Percentiles rank a stretch among this genome's conserved stretches.
Conservation (phyloP, 2,113 vertebrate species). For the Tonatia bakeri region DNA sequence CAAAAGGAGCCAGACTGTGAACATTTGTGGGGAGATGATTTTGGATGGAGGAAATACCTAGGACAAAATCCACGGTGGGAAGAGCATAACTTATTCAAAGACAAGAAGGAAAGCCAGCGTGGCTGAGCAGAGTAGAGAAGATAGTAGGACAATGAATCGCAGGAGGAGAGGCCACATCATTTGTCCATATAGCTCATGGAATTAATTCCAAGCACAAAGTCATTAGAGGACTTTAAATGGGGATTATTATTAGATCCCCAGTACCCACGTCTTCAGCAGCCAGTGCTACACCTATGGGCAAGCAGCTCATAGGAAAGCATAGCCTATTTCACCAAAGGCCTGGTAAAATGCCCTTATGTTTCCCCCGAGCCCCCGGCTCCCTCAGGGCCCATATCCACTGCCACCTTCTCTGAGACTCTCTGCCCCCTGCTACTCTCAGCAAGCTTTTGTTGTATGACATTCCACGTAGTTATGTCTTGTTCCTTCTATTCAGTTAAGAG, state of each 20-base stretch:
- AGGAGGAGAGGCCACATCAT: not conserved
- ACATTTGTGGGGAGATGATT: not conserved
- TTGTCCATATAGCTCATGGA: not conserved
- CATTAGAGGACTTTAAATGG: not conserved
- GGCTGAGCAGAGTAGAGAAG: not conserved
- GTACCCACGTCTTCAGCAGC: not conserved
- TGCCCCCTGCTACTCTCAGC: too few relatives aligned
- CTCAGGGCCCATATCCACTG: not conserved
- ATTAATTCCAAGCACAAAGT: not conserved
- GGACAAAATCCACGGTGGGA: not conserved
- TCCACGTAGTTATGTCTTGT: not conserved
- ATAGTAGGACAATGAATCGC: not conserved
- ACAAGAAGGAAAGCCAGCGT: not conserved
- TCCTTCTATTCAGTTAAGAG: not conserved
- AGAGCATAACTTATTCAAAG: not conserved
- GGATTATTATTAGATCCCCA: not conserved
- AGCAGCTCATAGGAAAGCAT: not conserved
- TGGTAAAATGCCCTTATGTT: not conserved
- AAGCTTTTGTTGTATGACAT: not conserved
- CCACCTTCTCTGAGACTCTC: not conserved
- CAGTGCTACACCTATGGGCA: not conserved
- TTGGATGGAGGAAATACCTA: not conserved
- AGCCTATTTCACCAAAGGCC: not conserved
- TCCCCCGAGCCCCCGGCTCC: fast-evolving
- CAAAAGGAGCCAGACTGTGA: not conserved